Percentiles rank a stretch among this genome's conserved stretches.
These are phyloP conservation scores for Rhagologus leucostigma DNA, from an alignment of 2,113 vertebrate species.

Conservation along the genomic window DNA sequence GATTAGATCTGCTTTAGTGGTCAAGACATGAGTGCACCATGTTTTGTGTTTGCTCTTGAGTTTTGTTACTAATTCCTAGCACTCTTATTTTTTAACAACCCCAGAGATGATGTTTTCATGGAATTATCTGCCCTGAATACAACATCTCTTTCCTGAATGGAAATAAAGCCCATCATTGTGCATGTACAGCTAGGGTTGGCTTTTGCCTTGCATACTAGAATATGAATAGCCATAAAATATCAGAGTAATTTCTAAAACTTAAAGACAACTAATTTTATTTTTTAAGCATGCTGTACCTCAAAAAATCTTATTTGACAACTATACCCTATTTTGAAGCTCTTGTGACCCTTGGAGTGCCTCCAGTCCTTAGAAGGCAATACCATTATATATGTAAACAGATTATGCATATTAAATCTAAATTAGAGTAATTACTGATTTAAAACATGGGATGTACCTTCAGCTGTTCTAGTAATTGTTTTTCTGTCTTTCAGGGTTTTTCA, in stretches of 20 bases:
- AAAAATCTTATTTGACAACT: background rate
- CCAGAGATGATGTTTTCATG: background rate
- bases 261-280: background rate
- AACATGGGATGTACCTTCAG: background rate
- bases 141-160: background rate
- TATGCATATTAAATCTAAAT: background rate
- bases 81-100: background rate
- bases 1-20: background rate
- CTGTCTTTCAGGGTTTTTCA: background rate
- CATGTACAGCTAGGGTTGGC: background rate
- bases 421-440: background rate
- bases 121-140: background rate
- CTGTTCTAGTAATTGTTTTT: background rate
- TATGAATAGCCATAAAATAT: background rate
- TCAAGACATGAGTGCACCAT: background rate
- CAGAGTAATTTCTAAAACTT: background rate
- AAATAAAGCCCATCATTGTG: background rate
- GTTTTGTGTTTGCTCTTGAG: background rate
- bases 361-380: background rate
- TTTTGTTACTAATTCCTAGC: background rate
- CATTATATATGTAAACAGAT: background rate
- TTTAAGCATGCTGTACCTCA: background rate
- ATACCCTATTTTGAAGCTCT: background rate
- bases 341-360: background rate
- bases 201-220: background rate